Conservation (phyloP, 2,797 vertebrate genomes). For the Apogon talboti region DNA sequence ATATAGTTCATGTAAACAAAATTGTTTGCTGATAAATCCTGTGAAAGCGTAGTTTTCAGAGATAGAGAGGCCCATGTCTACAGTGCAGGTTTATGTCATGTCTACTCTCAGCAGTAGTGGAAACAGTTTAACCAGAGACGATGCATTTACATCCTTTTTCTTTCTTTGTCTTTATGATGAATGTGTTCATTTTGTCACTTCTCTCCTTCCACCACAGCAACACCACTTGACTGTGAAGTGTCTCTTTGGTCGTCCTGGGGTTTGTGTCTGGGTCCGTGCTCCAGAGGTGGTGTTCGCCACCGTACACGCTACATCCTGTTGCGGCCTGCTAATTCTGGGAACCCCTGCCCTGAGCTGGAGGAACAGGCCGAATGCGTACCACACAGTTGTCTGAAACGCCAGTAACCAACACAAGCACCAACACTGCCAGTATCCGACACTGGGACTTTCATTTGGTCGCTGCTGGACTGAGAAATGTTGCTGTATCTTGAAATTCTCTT, state of each 20-base stretch:
- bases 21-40: no score
- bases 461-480: conserved; percentile 59
- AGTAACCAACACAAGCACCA: conserved; percentile 64
- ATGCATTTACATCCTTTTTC: background rate
- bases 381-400: conserved; percentile 78
- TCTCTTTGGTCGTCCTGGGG: conserved; percentile 88
- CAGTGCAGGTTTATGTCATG: no score
- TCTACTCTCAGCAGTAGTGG: no score
- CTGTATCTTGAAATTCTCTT: conserved; percentile 33
- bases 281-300: conserved; percentile 78
- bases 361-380: conserved; percentile 83
- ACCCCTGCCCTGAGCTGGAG: conserved; percentile 86
- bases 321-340: conserved; percentile 84
- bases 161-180: background rate
- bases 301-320: conserved; percentile 87
- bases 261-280: conserved; percentile 83
- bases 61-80: no score
- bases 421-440: conserved; percentile 60
- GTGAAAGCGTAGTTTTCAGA: no score
- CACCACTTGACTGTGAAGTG: conserved; percentile 87
- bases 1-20: no score
- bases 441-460: conserved; percentile 62
- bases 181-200: conserved; percentile 1
- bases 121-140: no score
- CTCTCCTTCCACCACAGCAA: conserved; percentile 64